A percentile compares a stretch with the other conserved stretches of the same genome.
Conservation (phyloP, 2,797 vertebrate species). For the Chlorospingus flavigularis region DNA sequence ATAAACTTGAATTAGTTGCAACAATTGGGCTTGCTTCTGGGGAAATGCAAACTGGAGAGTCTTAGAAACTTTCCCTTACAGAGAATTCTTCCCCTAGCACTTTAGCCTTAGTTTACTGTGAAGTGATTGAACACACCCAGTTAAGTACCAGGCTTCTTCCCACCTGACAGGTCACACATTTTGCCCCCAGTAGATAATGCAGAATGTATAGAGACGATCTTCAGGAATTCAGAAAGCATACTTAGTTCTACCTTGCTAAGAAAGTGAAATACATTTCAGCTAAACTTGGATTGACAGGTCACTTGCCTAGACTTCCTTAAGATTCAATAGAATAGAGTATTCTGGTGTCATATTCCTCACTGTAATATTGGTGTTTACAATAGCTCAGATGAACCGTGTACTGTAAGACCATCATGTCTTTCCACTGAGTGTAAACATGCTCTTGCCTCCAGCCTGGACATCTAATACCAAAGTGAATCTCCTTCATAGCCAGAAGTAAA, state of each 20-base stretch:
- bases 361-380: neutral
- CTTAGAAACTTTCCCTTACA: neutral
- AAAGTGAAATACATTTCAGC: neutral
- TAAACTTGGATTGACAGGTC: neutral
- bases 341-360: neutral
- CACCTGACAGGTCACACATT: neutral
- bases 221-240: neutral
- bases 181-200: neutral
- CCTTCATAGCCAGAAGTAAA: neutral
- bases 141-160: neutral
- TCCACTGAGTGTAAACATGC: neutral
- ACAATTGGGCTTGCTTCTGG: neutral
- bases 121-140: neutral
- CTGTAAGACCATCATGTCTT: neutral
- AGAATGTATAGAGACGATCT: neutral
- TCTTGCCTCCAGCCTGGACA: neutral
- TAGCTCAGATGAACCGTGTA: neutral
- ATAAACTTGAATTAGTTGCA: neutral
- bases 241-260: neutral
- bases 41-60: neutral
- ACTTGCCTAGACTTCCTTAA: neutral
- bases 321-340: neutral
- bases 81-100: neutral
- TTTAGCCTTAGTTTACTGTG: neutral
- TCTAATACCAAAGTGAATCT: neutral